Percentiles rank a stretch among this genome's conserved stretches.
These are phyloP conservation scores for Eumaeus atala DNA, from an alignment of 1,140 invertebrate genomes.

Conservation along the genomic window DNA sequence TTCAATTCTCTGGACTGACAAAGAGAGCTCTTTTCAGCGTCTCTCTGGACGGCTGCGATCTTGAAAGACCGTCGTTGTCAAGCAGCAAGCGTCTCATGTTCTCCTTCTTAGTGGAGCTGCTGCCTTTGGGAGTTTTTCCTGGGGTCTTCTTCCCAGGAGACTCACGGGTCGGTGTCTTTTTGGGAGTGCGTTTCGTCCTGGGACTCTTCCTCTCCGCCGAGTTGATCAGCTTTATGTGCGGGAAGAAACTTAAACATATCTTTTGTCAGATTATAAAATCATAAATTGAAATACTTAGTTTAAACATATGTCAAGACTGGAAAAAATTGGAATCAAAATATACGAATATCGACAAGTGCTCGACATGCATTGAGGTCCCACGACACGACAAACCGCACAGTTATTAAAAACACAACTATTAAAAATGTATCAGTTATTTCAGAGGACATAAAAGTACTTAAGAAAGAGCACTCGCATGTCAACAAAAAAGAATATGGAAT, in stretches of 20 bases:
- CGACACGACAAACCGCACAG: too few species aligned
- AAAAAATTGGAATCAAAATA: too few species aligned
- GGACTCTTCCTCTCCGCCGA: conserved; percentile 65
- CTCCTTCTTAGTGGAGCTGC: conserved; percentile 70
- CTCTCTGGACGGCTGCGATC: conserved; percentile 62
- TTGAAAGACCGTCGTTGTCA: conserved; percentile 42
- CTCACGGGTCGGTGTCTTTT: conserved; percentile 53
- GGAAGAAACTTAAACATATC: conserved; percentile 60
- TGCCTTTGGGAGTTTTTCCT: conserved; percentile 62
- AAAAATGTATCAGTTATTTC: too few species aligned
- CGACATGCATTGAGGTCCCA: too few species aligned
- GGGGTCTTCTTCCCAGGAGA: conserved; percentile 66
- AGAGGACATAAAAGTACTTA: too few species aligned
- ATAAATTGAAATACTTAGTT: too few species aligned
- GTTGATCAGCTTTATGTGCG: conserved; percentile 63
- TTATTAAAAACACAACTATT: too few species aligned
- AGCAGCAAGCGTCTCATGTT: conserved; percentile 54
- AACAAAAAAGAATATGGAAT: too few species aligned
- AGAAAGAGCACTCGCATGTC: too few species aligned
- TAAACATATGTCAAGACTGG: too few species aligned
- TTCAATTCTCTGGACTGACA: conserved; percentile 75
- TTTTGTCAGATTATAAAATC: conserved; percentile 23
- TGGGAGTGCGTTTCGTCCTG: conserved; percentile 54
- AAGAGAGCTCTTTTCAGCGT: conserved; percentile 78
- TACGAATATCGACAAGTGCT: too few species aligned